Evolutionary conservation across 1,140 invertebrate genomes (phyloP), one percentile per base, ranked within the genome.

Genomic region (Formica selysi): DNA sequence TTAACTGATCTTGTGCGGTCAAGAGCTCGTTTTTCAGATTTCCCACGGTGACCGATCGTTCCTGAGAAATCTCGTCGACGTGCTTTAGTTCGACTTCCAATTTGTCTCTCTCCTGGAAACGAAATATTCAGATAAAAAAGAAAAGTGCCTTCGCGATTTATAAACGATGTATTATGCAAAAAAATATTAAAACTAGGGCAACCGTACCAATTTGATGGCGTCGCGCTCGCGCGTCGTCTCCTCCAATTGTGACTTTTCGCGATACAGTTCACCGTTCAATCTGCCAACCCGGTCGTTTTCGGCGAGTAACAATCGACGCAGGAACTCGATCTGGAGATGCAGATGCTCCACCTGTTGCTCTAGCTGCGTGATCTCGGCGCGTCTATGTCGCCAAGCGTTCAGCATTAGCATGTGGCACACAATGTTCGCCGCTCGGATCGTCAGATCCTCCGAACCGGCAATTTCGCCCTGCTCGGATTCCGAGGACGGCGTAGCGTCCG

Each of bases 301-400:
- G 3, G 95, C 95, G 62, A 96, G 94, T 84, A 96, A 93, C 26
- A 97, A 92, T 8, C 94, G 93, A 73, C 96, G 95, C 36, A 97
- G 92, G 3, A 96, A 95, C n/a, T 94, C 92, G 76, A 96, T 95
- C 89, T 96, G 96, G 8, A 96, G 92, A 32, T 96, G 95, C 10
- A 96, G 91, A 5, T 96, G 95, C 67, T 96, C 95, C n/a, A 94
- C 90, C 71, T 94, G 89, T 68, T 96, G 95, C 85, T 95, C 94
- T 8, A 95, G 91, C 51, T 94, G 94, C 6, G 91, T 89, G n/a
- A 96, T 92, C 85, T 96, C 96, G 16, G 94, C 92, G 61, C 96
- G 93, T 22, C 95, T 94, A 2, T 94, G 93, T 67, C 96, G 93
- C 96, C 96, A 96, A 0, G 96, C 95, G 57, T 95, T 95, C 41